These are phyloP conservation scores for Sphenodon punctatus DNA, from an alignment of 2,797 vertebrate species.

Conservation along the genomic window DNA sequence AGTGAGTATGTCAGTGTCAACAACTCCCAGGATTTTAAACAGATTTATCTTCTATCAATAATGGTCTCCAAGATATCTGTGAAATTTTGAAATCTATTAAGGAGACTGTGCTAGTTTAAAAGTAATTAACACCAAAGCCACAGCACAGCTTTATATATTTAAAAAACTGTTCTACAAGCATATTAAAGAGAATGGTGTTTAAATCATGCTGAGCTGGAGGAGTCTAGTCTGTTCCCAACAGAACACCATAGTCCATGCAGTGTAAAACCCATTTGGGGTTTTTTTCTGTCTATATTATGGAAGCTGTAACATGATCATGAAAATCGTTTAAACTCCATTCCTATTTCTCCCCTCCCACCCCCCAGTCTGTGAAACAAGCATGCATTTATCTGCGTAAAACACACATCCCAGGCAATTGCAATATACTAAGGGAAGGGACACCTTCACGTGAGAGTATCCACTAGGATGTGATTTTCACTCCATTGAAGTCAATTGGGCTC, in stretches of 20 bases:
- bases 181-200: neutral
- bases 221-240: neutral
- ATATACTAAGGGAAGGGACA: rapidly evolving
- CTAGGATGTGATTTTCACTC: too few species aligned
- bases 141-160: neutral
- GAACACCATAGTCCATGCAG: neutral
- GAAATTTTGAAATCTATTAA: neutral
- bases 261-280: neutral
- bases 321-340: neutral
- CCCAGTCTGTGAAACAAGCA: neutral
- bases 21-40: neutral
- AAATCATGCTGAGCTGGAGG: neutral
- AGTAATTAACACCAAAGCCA: neutral
- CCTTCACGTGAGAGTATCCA: too few species aligned
- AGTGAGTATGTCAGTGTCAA: rapidly evolving
- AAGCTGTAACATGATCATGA: neutral
- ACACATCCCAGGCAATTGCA: neutral
- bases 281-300: neutral
- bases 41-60: neutral
- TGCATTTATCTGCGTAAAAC: neutral
- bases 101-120: neutral
- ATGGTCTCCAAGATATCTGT: neutral
- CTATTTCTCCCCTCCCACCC: neutral
- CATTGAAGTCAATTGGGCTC: too few species aligned
- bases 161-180: neutral